These are phyloP conservation scores for Sialis lutaria DNA, from an alignment of 2,888 invertebrate species.

Conservation along the genomic window DNA sequence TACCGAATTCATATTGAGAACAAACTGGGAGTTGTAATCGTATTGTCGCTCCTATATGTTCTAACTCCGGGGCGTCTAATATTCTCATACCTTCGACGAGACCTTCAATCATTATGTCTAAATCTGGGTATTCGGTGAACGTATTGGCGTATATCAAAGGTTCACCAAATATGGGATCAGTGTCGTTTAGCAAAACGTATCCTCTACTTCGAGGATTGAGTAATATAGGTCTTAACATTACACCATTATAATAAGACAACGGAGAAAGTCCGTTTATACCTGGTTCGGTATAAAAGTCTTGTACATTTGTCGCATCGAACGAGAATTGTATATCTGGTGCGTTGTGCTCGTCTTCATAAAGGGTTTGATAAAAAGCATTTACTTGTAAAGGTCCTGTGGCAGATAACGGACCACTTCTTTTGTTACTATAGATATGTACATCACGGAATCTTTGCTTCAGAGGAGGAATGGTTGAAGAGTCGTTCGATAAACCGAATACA, in stretches of 20 bases:
- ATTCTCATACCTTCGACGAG: conserved; percentile 38
- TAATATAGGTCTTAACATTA: conserved; percentile 41
- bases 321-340: conserved; percentile 50
- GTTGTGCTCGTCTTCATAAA: conserved; percentile 26
- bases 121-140: conserved; percentile 43
- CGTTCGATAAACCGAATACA: conserved; percentile 33
- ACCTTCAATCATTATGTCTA: conserved; percentile 40
- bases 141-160: conserved; percentile 59
- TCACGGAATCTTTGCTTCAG: conserved; percentile 26
- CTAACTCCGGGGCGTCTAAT: conserved; percentile 39
- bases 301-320: conserved; percentile 37
- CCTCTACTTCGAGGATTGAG: conserved; percentile 47
- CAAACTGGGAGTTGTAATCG: conserved; percentile 41
- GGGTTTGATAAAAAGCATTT: conserved; percentile 42
- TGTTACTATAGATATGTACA: conserved; percentile 25
- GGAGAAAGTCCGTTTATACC: conserved; percentile 32
- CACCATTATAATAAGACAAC: conserved; percentile 40
- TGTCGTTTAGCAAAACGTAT: conserved; percentile 38
- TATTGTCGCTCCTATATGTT: conserved; percentile 33
- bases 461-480: conserved; percentile 30
- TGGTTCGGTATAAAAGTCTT: conserved; percentile 38
- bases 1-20: conserved; percentile 33
- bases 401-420: conserved; percentile 32
- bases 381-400: conserved; percentile 34
- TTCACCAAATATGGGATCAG: conserved; percentile 51